These are phyloP conservation scores for Anguilla obscura DNA, from an alignment of 2,797 vertebrate species.

Conservation along the genomic window DNA sequence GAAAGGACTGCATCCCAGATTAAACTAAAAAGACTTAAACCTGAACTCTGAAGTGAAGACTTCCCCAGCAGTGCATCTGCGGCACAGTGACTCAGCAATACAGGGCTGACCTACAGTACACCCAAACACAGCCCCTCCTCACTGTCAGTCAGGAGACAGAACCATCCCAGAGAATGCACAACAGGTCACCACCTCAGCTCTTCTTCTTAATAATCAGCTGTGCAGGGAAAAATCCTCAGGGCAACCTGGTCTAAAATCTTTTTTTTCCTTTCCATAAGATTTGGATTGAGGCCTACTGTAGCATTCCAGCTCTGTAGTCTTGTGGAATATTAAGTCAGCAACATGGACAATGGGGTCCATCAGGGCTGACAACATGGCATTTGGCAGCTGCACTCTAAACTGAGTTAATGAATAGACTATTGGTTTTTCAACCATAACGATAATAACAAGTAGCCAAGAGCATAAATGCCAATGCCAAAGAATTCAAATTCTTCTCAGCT, in stretches of 20 bases:
- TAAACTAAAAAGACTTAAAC: neutral
- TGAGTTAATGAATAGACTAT: neutral
- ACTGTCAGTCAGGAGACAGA: neutral
- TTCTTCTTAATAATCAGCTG: neutral
- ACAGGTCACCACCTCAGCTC: neutral
- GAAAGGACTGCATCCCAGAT: neutral
- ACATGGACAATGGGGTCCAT: neutral
- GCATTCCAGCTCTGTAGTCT: neutral
- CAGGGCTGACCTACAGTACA: neutral
- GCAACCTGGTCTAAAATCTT: no score
- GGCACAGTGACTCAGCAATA: neutral
- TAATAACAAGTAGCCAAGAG: no score
- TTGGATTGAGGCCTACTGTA: neutral
- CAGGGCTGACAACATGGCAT: neutral
- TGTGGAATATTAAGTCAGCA: neutral
- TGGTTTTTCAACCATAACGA: no score
- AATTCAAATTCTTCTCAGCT: no score
- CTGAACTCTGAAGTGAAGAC: neutral
- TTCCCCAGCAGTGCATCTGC: neutral
- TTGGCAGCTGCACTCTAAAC: neutral
- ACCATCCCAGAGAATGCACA: neutral
- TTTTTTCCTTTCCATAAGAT: no score
- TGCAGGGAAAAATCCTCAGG: neutral
- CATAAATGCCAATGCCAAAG: no score
- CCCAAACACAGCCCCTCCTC: neutral